phyloP scores from a whole-genome alignment of 2,113 vertebrate species.

The Oncorhynchus nerka region DNA sequence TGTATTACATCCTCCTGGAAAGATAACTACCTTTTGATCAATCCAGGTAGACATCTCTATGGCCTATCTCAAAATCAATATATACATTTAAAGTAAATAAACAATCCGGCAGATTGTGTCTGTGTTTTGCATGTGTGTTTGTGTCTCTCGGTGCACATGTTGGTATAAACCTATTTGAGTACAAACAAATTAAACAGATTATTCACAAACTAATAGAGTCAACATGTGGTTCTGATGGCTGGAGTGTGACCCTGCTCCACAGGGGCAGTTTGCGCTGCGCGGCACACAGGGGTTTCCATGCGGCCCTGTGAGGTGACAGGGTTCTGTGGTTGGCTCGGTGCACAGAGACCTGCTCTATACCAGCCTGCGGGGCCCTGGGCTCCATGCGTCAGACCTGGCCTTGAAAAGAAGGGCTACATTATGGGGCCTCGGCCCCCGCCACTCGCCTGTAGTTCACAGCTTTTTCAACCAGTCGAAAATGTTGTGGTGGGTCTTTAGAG shows the following conservation, averaged over 20 bases:
- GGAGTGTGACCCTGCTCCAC: not conserved
- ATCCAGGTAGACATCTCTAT: no score
- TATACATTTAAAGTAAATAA: no score
- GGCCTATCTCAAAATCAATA: no score
- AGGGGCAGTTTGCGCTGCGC: conserved; percentile 35
- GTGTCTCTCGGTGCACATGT: conserved; percentile 15
- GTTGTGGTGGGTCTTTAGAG: conserved; percentile 47
- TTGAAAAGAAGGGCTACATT: conserved; percentile 70
- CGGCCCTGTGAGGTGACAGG: conserved; percentile 57
- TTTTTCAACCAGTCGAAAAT: conserved; percentile 59
- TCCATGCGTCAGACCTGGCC: conserved; percentile 69
- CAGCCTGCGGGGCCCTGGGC: conserved; percentile 36
- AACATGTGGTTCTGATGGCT: conserved; percentile 41
- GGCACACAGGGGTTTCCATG: conserved; percentile 53
- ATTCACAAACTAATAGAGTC: conserved; percentile 45
- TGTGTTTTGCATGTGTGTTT: not conserved
- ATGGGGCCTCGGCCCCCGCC: conserved; percentile 55
- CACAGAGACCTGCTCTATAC: conserved; percentile 69
- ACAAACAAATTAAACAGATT: conserved; percentile 31
- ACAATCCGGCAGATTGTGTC: not conserved
- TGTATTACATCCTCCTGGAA: no score
- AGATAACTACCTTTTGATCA: no score
- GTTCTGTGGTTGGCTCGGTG: conserved; percentile 63
- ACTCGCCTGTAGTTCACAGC: conserved; percentile 59
- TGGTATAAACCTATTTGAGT: conserved; percentile 8